Percentiles rank a stretch among this genome's conserved stretches.
phyloP scores from a whole-genome alignment of 1,140 invertebrate genomes.

The Globodera rostochiensis region DNA sequence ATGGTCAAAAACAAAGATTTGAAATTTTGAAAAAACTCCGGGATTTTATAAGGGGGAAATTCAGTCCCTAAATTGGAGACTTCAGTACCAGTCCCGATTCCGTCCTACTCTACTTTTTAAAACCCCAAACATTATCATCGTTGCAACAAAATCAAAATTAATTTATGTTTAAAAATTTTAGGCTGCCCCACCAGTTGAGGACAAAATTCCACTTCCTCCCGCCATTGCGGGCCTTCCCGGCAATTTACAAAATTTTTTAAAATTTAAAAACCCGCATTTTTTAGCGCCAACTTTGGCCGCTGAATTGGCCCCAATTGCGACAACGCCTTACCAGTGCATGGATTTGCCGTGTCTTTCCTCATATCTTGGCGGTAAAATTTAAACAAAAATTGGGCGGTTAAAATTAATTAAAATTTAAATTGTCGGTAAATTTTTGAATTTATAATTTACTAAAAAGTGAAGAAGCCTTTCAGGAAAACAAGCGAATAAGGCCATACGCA shows the following conservation, averaged over 20 bases:
- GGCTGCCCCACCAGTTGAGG: constrained; percentile 43
- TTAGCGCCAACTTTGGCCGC: constrained; percentile 26
- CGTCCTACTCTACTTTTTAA: no score
- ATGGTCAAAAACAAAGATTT: no score
- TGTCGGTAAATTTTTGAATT: not conserved
- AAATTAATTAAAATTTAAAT: not conserved
- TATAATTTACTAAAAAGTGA: not conserved
- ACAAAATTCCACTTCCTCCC: constrained; percentile 42
- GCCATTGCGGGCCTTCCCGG: constrained; percentile 42
- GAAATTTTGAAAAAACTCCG: no score
- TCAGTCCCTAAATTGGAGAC: no score
- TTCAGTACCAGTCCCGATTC: no score
- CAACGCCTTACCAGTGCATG: constrained; percentile 37
- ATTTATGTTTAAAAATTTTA: not conserved
- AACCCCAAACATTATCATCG: no score
- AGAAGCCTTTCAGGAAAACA: constrained; percentile 6
- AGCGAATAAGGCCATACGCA: constrained; percentile 40
- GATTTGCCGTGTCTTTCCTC: constrained; percentile 34
- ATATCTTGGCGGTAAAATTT: constrained; percentile 16
- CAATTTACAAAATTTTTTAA: not conserved
- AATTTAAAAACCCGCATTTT: not conserved
- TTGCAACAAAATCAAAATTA: no score
- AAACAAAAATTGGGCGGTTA: not conserved
- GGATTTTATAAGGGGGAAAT: no score
- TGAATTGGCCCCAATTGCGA: constrained; percentile 7